phyloP scores from a whole-genome alignment of 2,888 invertebrate genomes.

The Drosophila algonquin region DNA sequence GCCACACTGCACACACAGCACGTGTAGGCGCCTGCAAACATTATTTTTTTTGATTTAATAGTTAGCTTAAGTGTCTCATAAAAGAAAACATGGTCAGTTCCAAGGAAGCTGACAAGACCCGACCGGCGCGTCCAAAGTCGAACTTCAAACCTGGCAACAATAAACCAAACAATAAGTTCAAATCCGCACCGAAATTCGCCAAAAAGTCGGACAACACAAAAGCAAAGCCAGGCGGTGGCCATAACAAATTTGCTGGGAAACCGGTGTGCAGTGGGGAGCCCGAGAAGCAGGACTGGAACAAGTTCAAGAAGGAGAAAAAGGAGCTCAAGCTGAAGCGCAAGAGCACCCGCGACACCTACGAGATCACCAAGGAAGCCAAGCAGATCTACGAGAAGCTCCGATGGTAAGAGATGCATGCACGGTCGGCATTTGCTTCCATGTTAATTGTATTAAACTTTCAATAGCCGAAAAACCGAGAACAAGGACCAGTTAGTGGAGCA shows the following conservation, averaged over 20 bases:
- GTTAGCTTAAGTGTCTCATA: slow-evolving; percentile 3
- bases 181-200: neutral
- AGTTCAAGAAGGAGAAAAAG: slow-evolving; percentile 90
- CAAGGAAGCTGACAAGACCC: slow-evolving; percentile 26
- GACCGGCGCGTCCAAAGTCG: neutral
- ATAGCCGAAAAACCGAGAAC: slow-evolving; percentile 69
- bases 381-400: slow-evolving; percentile 86
- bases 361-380: slow-evolving; percentile 86
- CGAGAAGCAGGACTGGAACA: slow-evolving; percentile 89
- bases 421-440: neutral
- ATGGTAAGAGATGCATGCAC: slow-evolving; percentile 68
- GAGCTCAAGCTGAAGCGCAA: slow-evolving; percentile 88
- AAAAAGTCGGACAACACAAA: slow-evolving; percentile 18
- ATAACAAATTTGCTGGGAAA: slow-evolving; percentile 35
- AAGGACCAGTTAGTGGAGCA: slow-evolving; percentile 85
- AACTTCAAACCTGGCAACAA: neutral
- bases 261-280: slow-evolving; percentile 41
- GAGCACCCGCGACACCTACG: slow-evolving; percentile 85
- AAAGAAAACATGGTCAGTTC: slow-evolving; percentile 32
- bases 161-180: neutral
- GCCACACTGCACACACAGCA: neutral
- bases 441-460: slow-evolving; percentile 23
- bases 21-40: neutral
- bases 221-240: slow-evolving; percentile 6
- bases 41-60: neutral